A percentile compares a stretch with the other conserved stretches of the same genome.
These are phyloP conservation scores for Alsophila aescularia DNA, from an alignment of 2,888 invertebrate genomes.

Conservation along the genomic window DNA sequence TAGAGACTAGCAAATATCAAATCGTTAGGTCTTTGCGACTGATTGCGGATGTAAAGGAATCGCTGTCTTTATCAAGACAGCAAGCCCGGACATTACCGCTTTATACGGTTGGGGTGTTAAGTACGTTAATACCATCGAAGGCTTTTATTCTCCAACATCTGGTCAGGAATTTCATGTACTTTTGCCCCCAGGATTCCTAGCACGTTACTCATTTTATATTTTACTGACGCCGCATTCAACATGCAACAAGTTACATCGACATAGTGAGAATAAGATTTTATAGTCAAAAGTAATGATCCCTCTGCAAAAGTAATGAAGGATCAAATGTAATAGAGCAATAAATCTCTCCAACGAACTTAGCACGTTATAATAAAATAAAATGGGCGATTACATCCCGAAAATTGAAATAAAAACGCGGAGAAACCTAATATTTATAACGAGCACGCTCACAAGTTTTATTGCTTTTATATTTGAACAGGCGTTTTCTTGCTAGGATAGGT, in stretches of 20 bases:
- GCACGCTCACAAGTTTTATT: constrained; percentile 28
- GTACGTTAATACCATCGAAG: too few relatives aligned
- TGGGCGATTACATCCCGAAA: neutral
- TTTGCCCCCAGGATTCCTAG: too few relatives aligned
- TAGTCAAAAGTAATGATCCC: neutral
- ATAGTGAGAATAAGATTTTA: neutral
- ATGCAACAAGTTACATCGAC: neutral
- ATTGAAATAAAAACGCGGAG: constrained; percentile 8
- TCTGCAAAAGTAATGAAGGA: neutral
- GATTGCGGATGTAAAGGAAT: too few relatives aligned
- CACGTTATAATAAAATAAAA: neutral
- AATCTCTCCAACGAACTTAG: neutral
- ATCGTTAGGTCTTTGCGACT: too few relatives aligned
- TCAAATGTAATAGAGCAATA: neutral
- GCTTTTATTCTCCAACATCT: too few relatives aligned
- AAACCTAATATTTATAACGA: constrained; percentile 14
- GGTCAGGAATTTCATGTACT: too few relatives aligned
- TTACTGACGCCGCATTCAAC: too few relatives aligned
- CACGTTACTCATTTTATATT: too few relatives aligned
- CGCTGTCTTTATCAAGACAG: too few relatives aligned
- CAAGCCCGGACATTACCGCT: too few relatives aligned
- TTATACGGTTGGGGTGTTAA: too few relatives aligned
- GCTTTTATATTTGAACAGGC: constrained; percentile 35
- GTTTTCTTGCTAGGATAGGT: constrained; percentile 12
- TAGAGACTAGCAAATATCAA: too few relatives aligned